These are phyloP conservation scores for Tyrophagus putrescentiae DNA, from an alignment of 1,140 invertebrate genomes.

Conservation along the genomic window DNA sequence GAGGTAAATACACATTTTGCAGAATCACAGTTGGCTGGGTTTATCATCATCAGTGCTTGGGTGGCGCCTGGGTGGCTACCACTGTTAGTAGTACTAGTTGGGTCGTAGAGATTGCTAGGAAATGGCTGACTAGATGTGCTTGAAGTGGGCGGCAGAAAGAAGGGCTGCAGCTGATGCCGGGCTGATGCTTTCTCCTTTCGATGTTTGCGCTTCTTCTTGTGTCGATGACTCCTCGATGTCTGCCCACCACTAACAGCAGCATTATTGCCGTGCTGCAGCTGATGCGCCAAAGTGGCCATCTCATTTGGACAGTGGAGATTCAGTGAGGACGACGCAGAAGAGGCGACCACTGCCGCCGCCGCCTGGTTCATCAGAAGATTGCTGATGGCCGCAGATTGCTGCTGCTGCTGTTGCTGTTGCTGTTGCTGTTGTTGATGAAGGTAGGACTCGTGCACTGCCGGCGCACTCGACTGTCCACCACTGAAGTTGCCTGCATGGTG, in stretches of 20 bases:
- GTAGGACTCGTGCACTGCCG: no score
- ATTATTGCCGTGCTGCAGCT: not conserved
- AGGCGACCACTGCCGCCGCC: not conserved
- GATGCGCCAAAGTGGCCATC: conserved; percentile 2
- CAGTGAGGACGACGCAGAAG: conserved; percentile 8
- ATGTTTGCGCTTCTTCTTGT: not conserved
- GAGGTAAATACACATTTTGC: not conserved
- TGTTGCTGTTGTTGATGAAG: not conserved
- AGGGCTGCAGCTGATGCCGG: no score
- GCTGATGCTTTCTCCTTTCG: not conserved
- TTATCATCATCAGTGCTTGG: not conserved
- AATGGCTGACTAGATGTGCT: not conserved
- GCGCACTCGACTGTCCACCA: no score
- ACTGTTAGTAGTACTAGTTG: no score
- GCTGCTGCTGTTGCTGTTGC: not conserved
- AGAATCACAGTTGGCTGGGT: not conserved
- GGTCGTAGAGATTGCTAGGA: not conserved
- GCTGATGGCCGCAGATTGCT: not conserved
- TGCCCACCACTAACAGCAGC: no score
- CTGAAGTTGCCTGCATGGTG: no score
- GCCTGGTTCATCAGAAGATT: not conserved
- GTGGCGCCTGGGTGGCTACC: not conserved
- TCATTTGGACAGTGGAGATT: conserved; percentile 10
- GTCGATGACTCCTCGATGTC: not conserved
- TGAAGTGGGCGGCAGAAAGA: not conserved